Base-by-base conservation (phyloP, 53 echinoderm and acorn worm genomes). In the Paracentrotus lividus region DNA sequence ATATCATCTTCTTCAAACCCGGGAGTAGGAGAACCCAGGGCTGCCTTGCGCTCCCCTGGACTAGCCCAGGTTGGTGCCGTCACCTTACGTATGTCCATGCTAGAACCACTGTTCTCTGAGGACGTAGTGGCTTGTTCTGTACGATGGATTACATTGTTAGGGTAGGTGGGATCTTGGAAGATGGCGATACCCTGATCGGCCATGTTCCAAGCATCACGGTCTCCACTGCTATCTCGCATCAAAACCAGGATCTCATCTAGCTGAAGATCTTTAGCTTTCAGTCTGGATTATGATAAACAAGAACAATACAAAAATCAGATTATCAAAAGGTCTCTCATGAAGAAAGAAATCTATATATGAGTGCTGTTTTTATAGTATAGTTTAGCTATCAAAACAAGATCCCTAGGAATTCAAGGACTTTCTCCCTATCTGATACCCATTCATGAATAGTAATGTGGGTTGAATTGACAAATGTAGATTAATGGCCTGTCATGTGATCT, bases 171-270 rank as follows among this genome's bases (percentile, higher is more conserved):
- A 56, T 95, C 95, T 29, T 96, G 95, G 60, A 98, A 94, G 72
- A 96, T 88, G 61, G 96, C 65, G 78, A 98, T 96, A 56, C 97
- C 98, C 72, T 95, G 94, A 49, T 98, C 98, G 16, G 98, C 98
- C 98, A 98, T 96, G 88, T 98, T 98, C 98, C 98, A 98, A 47
- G 97, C 98, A 90, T 98, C 98, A 7, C 98, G 87, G 66, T 97
- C 98, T 2, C 88, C 93, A 23, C 97, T 95, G 56, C 95, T 93
- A 44, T 95, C 93, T 32, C 96, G 94, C 85, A 98, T 96, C 91
- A 96, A 93, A n/a, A 89, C 88, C 42, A 98, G 93, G 56, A 96
- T 75, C 24, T 98, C 98, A 55, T 96, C 96, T 32, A 98, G 91
- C 75, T 96, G 93, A 12, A 97, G 94, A 31, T 98, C 98, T 77